Percentiles rank a stretch among this genome's conserved stretches.
phyloP scores from a whole-genome alignment of 2,888 invertebrate species.

The Erebia palarica region DNA sequence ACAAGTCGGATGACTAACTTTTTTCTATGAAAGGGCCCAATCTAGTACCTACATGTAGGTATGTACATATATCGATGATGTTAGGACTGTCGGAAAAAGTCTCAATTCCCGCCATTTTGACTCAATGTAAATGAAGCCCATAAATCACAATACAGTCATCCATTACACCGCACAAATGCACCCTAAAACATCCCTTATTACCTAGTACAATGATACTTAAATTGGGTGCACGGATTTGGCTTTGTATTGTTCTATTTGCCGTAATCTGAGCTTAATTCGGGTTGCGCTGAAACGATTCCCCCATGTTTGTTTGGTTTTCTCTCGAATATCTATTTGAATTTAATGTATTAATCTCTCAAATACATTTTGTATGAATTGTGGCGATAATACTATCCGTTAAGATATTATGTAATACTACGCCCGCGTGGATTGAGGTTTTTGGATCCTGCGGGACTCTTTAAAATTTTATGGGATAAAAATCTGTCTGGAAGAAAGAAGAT shows the following conservation, averaged over 20 bases:
- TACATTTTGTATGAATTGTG: not conserved
- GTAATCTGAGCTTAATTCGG: slow-evolving; percentile 35
- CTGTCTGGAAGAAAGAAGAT: too few species aligned
- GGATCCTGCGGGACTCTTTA: too few species aligned
- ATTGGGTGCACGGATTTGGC: slow-evolving; percentile 14
- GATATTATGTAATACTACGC: too few species aligned
- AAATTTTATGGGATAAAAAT: too few species aligned
- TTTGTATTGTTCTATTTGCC: slow-evolving; percentile 33
- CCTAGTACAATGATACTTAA: slow-evolving; percentile 20
- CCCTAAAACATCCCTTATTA: slow-evolving; percentile 26
- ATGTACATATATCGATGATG: too few species aligned
- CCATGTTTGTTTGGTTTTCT: slow-evolving; percentile 27
- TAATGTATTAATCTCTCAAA: slow-evolving; percentile 24
- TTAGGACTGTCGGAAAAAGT: not conserved
- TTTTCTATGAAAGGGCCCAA: too few species aligned
- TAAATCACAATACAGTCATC: slow-evolving; percentile 17
- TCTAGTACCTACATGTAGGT: too few species aligned
- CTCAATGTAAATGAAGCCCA: slow-evolving; percentile 25
- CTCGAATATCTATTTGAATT: slow-evolving; percentile 33
- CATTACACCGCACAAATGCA: slow-evolving; percentile 10
- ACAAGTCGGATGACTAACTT: too few species aligned
- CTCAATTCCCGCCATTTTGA: slow-evolving; percentile 4
- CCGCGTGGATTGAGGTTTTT: too few species aligned
- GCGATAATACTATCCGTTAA: too few species aligned
- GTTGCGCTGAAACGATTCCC: slow-evolving; percentile 29